These are phyloP conservation scores for Scolopax bukidnonensis DNA, from an alignment of 2,797 vertebrate species.

Conservation along the genomic window DNA sequence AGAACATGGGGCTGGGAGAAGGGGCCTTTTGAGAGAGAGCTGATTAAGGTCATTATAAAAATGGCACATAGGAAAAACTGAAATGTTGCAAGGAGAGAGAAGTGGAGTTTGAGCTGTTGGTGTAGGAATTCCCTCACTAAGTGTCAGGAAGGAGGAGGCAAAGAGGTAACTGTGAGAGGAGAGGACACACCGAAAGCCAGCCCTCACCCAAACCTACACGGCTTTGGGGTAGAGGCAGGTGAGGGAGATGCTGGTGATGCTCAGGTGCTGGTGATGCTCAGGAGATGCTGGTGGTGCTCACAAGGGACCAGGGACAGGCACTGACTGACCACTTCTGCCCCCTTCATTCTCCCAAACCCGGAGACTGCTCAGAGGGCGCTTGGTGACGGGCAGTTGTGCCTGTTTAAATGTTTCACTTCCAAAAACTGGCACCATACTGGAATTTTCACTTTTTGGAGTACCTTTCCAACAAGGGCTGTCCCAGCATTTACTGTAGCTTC, in stretches of 20 bases:
- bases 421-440: not conserved
- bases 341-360: fast-evolving
- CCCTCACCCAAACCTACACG: fast-evolving
- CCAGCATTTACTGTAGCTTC: not conserved
- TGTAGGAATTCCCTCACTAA: not conserved
- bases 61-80: not conserved
- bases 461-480: not conserved
- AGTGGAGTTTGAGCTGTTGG: not conserved
- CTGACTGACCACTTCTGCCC: not conserved
- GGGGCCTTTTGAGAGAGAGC: not conserved
- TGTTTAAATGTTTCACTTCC: not conserved
- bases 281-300: not conserved
- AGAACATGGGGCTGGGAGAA: not conserved
- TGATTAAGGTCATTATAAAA: not conserved
- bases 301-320: not conserved
- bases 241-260: not conserved
- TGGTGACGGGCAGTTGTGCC: fast-evolving
- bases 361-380: not conserved
- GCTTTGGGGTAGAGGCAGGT: not conserved
- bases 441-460: not conserved
- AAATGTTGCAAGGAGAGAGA: not conserved
- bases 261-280: not conserved
- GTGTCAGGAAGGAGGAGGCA: not conserved
- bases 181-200: not conserved
- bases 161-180: not conserved